phyloP scores from a whole-genome alignment of 2,113 vertebrate species.

The Clarias magur region DNA sequence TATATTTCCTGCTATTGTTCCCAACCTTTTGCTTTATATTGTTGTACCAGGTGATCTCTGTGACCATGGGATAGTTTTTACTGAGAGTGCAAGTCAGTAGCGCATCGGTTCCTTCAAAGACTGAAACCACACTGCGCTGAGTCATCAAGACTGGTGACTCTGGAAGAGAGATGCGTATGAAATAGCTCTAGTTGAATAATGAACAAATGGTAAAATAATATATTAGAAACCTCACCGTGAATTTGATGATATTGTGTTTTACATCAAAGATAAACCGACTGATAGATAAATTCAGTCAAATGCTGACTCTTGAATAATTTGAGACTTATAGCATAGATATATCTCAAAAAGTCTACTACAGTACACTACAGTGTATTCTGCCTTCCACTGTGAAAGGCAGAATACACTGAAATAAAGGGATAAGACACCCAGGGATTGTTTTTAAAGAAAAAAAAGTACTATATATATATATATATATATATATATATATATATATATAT shows the following conservation, averaged over 20 bases:
- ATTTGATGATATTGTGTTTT: not conserved
- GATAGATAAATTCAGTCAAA: not conserved
- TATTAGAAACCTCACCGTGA: not conserved
- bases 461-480: too few relatives aligned
- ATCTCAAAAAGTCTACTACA: not conserved
- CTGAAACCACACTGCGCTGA: conserved; percentile 69
- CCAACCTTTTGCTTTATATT: conserved; percentile 70
- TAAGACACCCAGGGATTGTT: not conserved
- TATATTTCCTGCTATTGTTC: conserved; percentile 69
- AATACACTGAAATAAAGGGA: too few relatives aligned
- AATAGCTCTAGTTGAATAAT: not conserved
- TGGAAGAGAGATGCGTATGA: conserved; percentile 48
- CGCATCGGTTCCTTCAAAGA: conserved; percentile 79
- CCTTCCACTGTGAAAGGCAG: not conserved
- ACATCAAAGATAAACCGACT: not conserved
- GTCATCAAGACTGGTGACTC: conserved; percentile 79
- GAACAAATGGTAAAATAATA: not conserved
- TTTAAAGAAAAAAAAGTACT: not conserved
- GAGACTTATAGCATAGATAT: not conserved
- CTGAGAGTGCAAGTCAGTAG: conserved; percentile 75
- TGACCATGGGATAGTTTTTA: conserved; percentile 60
- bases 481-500: too few relatives aligned
- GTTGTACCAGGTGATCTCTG: conserved; percentile 79
- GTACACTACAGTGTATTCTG: not conserved
- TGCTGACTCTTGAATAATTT: not conserved